A percentile compares a stretch with the other conserved stretches of the same genome.
Conservation (phyloP, 1,140 invertebrate species). For the Drosophila sp. region DNA sequence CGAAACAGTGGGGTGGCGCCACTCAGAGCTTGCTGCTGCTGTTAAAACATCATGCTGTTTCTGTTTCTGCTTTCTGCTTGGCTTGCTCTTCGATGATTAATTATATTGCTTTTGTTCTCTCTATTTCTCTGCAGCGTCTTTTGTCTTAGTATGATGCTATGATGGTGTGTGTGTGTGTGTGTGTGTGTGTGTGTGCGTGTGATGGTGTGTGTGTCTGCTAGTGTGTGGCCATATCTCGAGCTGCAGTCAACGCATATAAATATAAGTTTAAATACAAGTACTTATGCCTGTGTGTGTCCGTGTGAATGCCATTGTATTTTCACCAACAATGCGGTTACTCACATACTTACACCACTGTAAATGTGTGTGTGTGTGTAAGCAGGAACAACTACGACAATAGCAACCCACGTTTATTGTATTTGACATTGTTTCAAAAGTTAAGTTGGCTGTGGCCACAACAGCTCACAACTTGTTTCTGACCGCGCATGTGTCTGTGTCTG, state of each 20-base stretch:
- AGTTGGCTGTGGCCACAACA: slow-evolving; percentile 67
- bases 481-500: slow-evolving; percentile 9
- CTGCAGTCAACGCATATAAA: slow-evolving; percentile 41
- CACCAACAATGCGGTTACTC: slow-evolving; percentile 46
- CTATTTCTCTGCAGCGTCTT: slow-evolving; percentile 44
- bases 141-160: slow-evolving; percentile 32
- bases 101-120: slow-evolving; percentile 71
- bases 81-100: slow-evolving; percentile 73
- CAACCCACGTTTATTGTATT: slow-evolving; percentile 61
- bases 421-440: slow-evolving; percentile 79
- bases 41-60: slow-evolving; percentile 54
- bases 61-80: slow-evolving; percentile 49
- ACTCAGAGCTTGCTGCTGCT: slow-evolving; percentile 7
- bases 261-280: slow-evolving; percentile 33
- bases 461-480: slow-evolving; percentile 51
- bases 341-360: slow-evolving; percentile 18
- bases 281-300: slow-evolving; percentile 25
- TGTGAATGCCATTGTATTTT: slow-evolving; percentile 44
- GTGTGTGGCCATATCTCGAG: slow-evolving; percentile 35
- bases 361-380: slow-evolving; percentile 7
- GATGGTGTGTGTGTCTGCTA: slow-evolving; percentile 5
- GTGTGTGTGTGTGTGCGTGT: slow-evolving; percentile 14
- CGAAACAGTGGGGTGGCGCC: slow-evolving; percentile 10
- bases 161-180: slow-evolving; percentile 19
- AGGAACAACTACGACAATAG: slow-evolving; percentile 17